Conservation (phyloP, 2,797 vertebrate species). For the Mycteria americana region DNA sequence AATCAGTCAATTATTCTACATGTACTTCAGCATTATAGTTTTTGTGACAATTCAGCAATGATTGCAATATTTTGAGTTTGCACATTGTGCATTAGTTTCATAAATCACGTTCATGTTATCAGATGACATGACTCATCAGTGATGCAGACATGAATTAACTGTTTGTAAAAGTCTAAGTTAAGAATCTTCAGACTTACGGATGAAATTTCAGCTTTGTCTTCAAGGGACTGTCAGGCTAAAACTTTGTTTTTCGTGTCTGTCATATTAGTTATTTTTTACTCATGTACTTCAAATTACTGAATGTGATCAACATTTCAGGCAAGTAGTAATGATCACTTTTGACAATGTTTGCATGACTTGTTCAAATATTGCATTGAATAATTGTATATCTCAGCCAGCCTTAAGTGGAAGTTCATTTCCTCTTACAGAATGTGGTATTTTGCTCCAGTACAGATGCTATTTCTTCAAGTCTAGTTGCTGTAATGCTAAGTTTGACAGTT, state of each 20-base stretch:
- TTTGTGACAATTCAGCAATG: background rate
- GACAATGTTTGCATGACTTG: background rate
- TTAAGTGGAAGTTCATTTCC: background rate
- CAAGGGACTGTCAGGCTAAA: background rate
- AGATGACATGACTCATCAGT: background rate
- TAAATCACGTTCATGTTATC: background rate
- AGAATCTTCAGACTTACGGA: background rate
- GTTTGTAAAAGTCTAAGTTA: background rate
- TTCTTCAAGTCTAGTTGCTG: background rate
- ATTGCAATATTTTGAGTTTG: background rate
- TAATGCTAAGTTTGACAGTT: background rate
- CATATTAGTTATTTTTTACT: background rate
- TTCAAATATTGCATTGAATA: background rate
- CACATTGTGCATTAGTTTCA: background rate
- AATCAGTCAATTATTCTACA: background rate
- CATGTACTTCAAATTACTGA: background rate
- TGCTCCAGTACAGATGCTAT: background rate
- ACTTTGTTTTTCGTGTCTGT: background rate
- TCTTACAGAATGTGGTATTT: background rate
- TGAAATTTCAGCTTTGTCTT: background rate
- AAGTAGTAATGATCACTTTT: background rate
- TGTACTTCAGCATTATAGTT: background rate
- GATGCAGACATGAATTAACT: background rate
- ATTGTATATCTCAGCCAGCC: background rate
- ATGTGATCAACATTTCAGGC: background rate